Conservation (phyloP, 2,797 vertebrate species). For the Stomatorhinus walkeri region DNA sequence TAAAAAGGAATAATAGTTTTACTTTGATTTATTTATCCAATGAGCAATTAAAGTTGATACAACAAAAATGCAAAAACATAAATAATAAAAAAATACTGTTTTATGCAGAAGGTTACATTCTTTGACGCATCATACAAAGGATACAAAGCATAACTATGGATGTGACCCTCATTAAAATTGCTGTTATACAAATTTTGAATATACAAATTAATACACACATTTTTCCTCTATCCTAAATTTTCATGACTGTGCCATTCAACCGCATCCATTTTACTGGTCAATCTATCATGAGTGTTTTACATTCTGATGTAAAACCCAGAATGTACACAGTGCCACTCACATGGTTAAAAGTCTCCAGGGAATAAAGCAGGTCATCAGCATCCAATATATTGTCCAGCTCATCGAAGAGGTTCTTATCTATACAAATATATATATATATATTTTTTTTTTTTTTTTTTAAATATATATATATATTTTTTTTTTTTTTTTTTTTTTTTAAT, state of each 20-base stretch:
- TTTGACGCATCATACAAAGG: background rate
- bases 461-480: too few relatives aligned
- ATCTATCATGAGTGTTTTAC: background rate
- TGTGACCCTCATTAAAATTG: background rate
- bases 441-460: too few relatives aligned
- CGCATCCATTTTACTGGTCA: background rate
- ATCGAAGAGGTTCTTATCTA: conserved; percentile 84
- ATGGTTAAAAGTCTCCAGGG: conserved; percentile 53
- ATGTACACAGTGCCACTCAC: conserved; percentile 47
- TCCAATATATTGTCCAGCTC: conserved; percentile 72
- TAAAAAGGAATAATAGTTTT: background rate
- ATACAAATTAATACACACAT: background rate
- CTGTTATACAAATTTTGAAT: background rate
- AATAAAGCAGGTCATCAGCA: conserved; percentile 62
- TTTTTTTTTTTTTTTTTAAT: too few relatives aligned
- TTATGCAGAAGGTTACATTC: background rate
- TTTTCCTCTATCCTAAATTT: background rate
- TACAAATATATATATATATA: too few relatives aligned
- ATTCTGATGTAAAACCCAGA: background rate
- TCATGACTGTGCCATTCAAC: background rate
- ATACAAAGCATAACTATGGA: background rate
- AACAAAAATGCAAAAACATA: background rate
- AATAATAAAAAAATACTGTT: background rate
- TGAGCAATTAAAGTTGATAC: background rate
- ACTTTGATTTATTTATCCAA: background rate